A percentile compares a stretch with the other conserved stretches of the same genome.
These are phyloP conservation scores for Argyrosomus japonicus DNA, from an alignment of 2,113 vertebrate genomes.

Conservation along the genomic window DNA sequence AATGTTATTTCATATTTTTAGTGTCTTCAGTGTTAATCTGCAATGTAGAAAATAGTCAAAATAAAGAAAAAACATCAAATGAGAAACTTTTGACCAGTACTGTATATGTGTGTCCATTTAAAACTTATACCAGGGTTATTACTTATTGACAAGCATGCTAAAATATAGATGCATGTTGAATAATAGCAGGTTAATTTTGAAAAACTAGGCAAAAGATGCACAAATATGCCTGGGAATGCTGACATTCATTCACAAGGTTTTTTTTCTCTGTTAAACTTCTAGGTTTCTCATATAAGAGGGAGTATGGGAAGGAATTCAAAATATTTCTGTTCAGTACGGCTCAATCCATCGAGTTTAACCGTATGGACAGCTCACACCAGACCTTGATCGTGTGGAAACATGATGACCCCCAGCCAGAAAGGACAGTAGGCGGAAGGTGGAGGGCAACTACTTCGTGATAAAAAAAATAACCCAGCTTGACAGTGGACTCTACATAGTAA, in stretches of 20 bases:
- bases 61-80: too few relatives aligned
- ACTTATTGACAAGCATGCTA: background rate
- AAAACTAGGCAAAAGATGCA: background rate
- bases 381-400: constrained; percentile 30
- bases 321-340: accelerated
- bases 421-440: background rate
- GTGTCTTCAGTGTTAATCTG: too few relatives aligned
- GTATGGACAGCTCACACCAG: accelerated
- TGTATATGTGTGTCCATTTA: too few relatives aligned
- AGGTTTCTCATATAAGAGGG: background rate
- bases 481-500: constrained; percentile 19
- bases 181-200: background rate
- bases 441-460: accelerated
- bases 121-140: background rate
- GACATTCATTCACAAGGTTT: background rate
- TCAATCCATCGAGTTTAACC: background rate
- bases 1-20: too few relatives aligned
- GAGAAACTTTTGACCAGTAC: too few relatives aligned
- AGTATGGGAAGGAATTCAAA: background rate
- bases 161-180: background rate
- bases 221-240: background rate
- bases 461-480: constrained; percentile 14
- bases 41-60: too few relatives aligned
- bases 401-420: accelerated
- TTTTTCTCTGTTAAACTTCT: background rate